Evolutionary conservation across 2,888 invertebrate species (phyloP).

Genomic region (Chrysodeixis includens): DNA sequence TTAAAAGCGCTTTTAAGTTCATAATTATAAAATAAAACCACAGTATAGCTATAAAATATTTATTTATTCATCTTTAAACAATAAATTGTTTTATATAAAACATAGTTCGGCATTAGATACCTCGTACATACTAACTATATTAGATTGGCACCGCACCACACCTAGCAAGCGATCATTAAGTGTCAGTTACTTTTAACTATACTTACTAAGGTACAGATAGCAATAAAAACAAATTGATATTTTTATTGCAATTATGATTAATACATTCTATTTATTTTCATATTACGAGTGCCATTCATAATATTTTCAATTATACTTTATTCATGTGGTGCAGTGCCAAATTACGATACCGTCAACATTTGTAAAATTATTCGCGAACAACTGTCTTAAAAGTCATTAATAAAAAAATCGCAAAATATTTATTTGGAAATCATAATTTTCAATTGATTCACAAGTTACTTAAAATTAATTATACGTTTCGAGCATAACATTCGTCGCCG

Average conservation of each 20-base stretch:
- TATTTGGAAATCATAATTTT: slow-evolving; percentile 14
- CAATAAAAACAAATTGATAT: neutral
- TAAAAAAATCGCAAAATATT: slow-evolving; percentile 9
- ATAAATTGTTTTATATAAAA: slow-evolving; percentile 71
- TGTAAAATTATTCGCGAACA: slow-evolving; percentile 26
- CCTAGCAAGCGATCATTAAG: slow-evolving; percentile 6
- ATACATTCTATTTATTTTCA: too few relatives aligned
- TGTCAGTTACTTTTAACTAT: too few relatives aligned
- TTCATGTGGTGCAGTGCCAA: slow-evolving; percentile 25
- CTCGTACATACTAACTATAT: slow-evolving; percentile 52
- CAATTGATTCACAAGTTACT: slow-evolving; percentile 1
- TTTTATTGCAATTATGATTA: too few relatives aligned
- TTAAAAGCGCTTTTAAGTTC: too few relatives aligned
- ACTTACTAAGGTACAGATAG: too few relatives aligned
- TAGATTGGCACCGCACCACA: slow-evolving; percentile 21
- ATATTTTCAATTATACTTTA: neutral
- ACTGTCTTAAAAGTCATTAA: slow-evolving; percentile 7
- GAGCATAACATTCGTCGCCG: neutral
- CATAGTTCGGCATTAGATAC: slow-evolving; percentile 73
- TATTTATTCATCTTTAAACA: slow-evolving; percentile 73
- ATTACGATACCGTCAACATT: slow-evolving; percentile 34
- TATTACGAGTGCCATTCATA: too few relatives aligned
- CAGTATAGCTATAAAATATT: slow-evolving; percentile 75
- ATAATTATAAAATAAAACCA: slow-evolving; percentile 61
- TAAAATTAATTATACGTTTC: slow-evolving; percentile 1